Conservation (phyloP, 1,140 invertebrate species). For the Eulimnadia texana region DNA sequence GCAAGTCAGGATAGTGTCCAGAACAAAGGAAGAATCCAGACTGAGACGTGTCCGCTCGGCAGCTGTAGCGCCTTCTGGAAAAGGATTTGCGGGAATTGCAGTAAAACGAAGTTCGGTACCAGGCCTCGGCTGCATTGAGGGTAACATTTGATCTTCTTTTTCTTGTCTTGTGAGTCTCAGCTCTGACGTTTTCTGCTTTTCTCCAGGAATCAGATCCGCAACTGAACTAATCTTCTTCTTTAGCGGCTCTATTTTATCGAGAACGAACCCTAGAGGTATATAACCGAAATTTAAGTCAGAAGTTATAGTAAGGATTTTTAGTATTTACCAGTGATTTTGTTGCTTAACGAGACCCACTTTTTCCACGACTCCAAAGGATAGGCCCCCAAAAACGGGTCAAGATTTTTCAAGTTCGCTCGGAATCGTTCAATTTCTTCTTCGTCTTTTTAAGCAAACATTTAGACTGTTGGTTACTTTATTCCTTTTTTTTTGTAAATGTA, state of each 20-base stretch:
- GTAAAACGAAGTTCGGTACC: constrained; percentile 69
- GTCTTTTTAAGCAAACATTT: constrained; percentile 24
- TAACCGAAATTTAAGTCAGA: constrained; percentile 7
- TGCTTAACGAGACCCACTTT: constrained; percentile 70
- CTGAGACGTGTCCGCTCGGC: constrained; percentile 70
- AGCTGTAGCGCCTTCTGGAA: constrained; percentile 59
- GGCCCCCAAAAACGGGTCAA: constrained; percentile 69
- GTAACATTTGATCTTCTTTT: constrained; percentile 57
- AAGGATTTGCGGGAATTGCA: constrained; percentile 53
- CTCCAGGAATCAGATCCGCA: constrained; percentile 48
- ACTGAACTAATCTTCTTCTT: constrained; percentile 34
- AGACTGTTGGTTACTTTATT: not conserved
- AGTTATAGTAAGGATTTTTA: not conserved
- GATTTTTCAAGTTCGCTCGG: constrained; percentile 51
- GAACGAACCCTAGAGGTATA: constrained; percentile 15
- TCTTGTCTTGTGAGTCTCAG: constrained; percentile 28
- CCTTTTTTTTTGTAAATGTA: too few species aligned
- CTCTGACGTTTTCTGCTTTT: constrained; percentile 19
- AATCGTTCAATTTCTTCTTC: constrained; percentile 44
- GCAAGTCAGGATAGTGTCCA: constrained; percentile 48
- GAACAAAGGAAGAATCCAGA: constrained; percentile 64
- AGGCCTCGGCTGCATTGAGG: constrained; percentile 57
- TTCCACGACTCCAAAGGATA: constrained; percentile 83
- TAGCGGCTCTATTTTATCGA: constrained; percentile 23
- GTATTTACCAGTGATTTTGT: constrained; percentile 45